Percentiles rank a stretch among this genome's conserved stretches.
phyloP scores from a whole-genome alignment of 1,140 invertebrate species.

The Drosophila sproati region DNA sequence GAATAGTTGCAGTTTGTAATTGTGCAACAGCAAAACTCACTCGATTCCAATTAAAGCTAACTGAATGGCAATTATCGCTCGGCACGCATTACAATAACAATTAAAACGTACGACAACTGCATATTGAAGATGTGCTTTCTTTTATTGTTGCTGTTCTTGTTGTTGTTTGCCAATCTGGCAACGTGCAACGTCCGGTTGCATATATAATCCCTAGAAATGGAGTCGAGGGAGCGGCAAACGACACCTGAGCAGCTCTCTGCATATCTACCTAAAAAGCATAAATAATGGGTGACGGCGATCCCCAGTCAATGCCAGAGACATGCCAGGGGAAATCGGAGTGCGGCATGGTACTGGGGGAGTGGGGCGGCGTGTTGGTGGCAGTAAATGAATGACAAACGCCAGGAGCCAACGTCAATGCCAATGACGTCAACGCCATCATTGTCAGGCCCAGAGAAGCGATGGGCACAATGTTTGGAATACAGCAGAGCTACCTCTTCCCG shows the following conservation, averaged over 20 bases:
- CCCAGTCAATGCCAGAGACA: background rate
- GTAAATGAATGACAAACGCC: conserved; percentile 71
- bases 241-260: conserved; percentile 23
- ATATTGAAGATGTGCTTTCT: conserved; percentile 71
- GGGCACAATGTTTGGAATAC: conserved; percentile 54
- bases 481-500: conserved; percentile 44
- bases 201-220: conserved; percentile 5
- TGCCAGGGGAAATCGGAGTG: background rate
- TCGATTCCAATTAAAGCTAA: conserved; percentile 59
- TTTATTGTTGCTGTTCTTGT: conserved; percentile 2
- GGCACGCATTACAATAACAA: conserved; percentile 78
- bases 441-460: conserved; percentile 46
- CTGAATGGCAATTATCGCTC: conserved; percentile 63
- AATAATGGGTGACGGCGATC: conserved; percentile 58
- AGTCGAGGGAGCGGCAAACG: conserved; percentile 13
- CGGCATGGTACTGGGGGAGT: too few species aligned
- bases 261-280: conserved; percentile 74
- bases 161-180: conserved; percentile 49
- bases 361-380: background rate
- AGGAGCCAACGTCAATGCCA: conserved; percentile 67
- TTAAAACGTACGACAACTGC: conserved; percentile 82
- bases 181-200: conserved; percentile 2
- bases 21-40: background rate
- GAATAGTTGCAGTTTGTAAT: conserved; percentile 13
- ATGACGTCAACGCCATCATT: conserved; percentile 79